Evolutionary conservation across 2,113 vertebrate genomes (phyloP).

Genomic region (Neotragus moschatus): DNA sequence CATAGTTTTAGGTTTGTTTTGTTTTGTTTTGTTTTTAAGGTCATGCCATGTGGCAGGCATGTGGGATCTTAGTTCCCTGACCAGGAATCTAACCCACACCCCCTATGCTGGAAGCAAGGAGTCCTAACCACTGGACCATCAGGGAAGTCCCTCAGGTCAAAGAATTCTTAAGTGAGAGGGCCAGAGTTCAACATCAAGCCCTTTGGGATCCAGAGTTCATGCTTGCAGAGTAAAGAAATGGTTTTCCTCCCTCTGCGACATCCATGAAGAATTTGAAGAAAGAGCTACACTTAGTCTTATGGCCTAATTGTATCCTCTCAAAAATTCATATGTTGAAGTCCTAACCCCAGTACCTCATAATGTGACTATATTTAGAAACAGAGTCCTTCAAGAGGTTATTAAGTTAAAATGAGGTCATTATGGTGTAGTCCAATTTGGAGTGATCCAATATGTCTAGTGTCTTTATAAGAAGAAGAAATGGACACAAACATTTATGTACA

Average conservation of each 20-base stretch:
- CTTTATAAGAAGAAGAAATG: neutral
- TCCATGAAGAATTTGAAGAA: neutral
- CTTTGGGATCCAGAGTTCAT: neutral
- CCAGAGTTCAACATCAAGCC: neutral
- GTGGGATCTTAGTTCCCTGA: neutral
- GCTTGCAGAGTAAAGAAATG: neutral
- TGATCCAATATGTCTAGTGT: neutral
- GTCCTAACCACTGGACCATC: neutral
- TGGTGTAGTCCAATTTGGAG: neutral
- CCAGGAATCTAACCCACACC: neutral
- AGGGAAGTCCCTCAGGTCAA: neutral
- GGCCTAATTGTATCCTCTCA: neutral
- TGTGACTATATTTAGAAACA: neutral
- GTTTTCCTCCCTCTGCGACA: neutral
- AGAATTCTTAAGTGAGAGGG: neutral
- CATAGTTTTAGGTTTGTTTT: neutral
- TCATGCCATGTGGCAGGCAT: neutral
- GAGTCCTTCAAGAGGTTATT: neutral
- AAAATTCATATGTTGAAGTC: neutral
- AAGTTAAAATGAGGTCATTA: neutral
- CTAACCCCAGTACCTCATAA: neutral
- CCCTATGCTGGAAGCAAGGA: neutral
- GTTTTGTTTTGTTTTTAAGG: neutral
- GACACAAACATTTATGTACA: neutral
- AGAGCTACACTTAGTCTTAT: neutral